phyloP scores from a whole-genome alignment of 92 coral and sea anemone species.

The Actinostola sp. region DNA sequence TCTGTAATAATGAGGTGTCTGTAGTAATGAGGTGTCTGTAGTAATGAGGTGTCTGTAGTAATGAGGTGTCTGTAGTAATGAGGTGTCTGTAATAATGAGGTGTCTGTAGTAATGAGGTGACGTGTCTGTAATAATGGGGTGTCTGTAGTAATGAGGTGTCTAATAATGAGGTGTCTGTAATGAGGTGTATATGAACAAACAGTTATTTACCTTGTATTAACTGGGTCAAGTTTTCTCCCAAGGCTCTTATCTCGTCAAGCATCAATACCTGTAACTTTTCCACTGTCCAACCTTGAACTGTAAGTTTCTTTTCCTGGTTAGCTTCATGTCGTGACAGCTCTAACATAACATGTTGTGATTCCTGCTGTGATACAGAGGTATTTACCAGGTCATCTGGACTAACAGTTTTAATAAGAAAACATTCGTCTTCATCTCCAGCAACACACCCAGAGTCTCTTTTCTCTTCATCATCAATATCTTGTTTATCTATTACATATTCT shows the following conservation, averaged over 20 bases:
- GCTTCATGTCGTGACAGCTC: slow-evolving; percentile 70
- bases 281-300: slow-evolving; percentile 80
- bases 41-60: too few species aligned
- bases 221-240: slow-evolving; percentile 75
- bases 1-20: too few species aligned
- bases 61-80: too few species aligned
- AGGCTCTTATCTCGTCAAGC: slow-evolving; percentile 61
- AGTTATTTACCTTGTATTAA: slow-evolving; percentile 76
- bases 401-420: slow-evolving; percentile 88
- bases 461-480: slow-evolving; percentile 77
- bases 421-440: slow-evolving; percentile 90
- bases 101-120: too few species aligned
- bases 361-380: slow-evolving; percentile 73
- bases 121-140: too few species aligned
- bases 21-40: too few species aligned
- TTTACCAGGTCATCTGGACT: slow-evolving; percentile 75
- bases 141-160: too few species aligned
- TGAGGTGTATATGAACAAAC: too few species aligned
- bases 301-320: slow-evolving; percentile 29
- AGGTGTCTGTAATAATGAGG: too few species aligned
- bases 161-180: too few species aligned
- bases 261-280: slow-evolving; percentile 73
- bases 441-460: slow-evolving; percentile 97
- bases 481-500: slow-evolving; percentile 82
- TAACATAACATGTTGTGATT: slow-evolving; percentile 80